These are phyloP conservation scores for Falco naumanni DNA, from an alignment of 2,797 vertebrate species.

Conservation along the genomic window DNA sequence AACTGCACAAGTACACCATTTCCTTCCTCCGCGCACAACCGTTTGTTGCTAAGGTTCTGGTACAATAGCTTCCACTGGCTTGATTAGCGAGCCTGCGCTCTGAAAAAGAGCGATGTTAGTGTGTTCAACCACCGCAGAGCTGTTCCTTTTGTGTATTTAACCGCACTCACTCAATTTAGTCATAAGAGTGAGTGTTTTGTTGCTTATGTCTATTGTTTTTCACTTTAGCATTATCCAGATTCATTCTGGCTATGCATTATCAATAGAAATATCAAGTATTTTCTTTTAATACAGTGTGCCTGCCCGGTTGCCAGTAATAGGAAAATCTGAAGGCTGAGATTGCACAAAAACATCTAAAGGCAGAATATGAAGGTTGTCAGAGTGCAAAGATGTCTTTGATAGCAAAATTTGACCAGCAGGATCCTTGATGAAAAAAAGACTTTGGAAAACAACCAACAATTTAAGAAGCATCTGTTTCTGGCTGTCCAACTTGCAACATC, in stretches of 20 bases:
- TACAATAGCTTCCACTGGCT: background rate
- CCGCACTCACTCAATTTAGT: background rate
- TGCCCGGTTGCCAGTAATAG: background rate
- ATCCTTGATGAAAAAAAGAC: background rate
- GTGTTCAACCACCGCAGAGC: background rate
- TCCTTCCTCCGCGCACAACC: constrained; percentile 39
- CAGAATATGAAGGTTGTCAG: background rate
- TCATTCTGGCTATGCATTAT: background rate
- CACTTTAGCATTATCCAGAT: background rate
- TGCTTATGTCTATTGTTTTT: constrained; percentile 3
- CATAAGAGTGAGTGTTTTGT: background rate
- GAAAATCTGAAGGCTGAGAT: background rate
- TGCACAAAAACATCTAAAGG: background rate
- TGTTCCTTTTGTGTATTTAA: background rate
- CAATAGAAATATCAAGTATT: background rate
- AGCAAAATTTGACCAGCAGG: background rate
- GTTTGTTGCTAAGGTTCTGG: background rate
- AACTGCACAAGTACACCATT: background rate
- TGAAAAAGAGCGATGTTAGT: background rate
- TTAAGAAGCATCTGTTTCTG: background rate
- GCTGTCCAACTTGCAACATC: background rate
- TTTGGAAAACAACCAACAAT: background rate
- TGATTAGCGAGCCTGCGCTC: background rate
- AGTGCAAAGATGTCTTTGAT: background rate
- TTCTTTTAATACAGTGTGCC: background rate